Evolutionary conservation across 2,113 vertebrate genomes (phyloP).

Genomic region (Elachura formosa): DNA sequence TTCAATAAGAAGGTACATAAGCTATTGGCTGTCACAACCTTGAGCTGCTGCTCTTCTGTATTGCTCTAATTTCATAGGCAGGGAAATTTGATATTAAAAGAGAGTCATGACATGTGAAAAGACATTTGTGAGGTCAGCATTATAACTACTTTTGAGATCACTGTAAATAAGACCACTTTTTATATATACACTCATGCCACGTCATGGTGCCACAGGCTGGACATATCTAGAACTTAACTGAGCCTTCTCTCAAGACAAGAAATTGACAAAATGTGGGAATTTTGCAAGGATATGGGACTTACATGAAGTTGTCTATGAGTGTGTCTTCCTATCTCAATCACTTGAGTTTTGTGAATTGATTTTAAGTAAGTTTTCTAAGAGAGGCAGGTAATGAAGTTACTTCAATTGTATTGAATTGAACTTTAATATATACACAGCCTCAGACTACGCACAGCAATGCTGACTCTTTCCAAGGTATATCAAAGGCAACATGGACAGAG

Average conservation of each 20-base stretch:
- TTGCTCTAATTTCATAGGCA: neutral
- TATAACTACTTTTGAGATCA: neutral
- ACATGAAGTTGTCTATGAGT: neutral
- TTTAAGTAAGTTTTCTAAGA: neutral
- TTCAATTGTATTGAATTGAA: no score
- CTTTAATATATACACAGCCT: neutral
- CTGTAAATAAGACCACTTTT: neutral
- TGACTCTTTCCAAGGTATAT: neutral
- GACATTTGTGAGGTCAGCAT: neutral
- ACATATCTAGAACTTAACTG: neutral
- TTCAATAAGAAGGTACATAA: neutral
- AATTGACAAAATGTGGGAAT: neutral
- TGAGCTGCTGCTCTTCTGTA: neutral
- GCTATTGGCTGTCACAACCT: neutral
- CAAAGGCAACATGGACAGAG: neutral
- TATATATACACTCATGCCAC: neutral
- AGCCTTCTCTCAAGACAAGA: neutral
- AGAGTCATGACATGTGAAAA: neutral
- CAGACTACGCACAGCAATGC: neutral
- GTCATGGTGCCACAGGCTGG: neutral
- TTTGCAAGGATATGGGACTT: neutral
- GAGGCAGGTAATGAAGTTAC: neutral
- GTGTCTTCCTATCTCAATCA: neutral
- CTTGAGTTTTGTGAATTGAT: neutral
- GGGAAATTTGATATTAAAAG: neutral